phyloP scores from a whole-genome alignment of 1,140 invertebrate species.

The Bombus picipes region DNA sequence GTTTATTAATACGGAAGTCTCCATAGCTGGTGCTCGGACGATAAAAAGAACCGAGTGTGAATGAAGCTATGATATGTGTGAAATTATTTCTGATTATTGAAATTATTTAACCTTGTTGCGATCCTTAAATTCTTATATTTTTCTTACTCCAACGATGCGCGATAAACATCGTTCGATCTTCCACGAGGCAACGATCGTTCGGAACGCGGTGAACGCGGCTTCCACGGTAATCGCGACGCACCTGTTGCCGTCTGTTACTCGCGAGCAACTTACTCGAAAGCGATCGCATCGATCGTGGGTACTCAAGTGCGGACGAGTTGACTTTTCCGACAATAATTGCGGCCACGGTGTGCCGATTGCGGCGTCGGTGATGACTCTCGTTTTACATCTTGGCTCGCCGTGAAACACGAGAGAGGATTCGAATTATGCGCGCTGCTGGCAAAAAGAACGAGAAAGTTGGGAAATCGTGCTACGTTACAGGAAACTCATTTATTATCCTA shows the following conservation, averaged over 20 bases:
- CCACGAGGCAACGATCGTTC: background rate
- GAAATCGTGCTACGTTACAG: background rate
- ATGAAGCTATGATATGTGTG: too few species aligned
- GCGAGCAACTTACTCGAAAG: constrained; percentile 7
- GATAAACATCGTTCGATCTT: background rate
- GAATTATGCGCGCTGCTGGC: background rate
- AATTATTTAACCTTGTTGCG: too few species aligned
- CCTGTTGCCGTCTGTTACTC: background rate
- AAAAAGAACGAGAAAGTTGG: background rate
- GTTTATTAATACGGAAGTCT: too few species aligned
- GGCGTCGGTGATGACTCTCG: constrained; percentile 4
- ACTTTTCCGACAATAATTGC: constrained; percentile 28
- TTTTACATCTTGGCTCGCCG: background rate
- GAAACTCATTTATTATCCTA: background rate
- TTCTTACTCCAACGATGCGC: too few species aligned
- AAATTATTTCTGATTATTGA: too few species aligned
- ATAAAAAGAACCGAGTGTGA: too few species aligned
- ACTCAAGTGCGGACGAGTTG: background rate
- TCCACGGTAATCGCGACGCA: constrained; percentile 18
- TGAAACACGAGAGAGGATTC: background rate
- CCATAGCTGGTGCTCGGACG: too few species aligned
- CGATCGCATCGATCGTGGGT: constrained; percentile 27
- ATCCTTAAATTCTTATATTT: too few species aligned
- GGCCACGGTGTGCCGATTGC: constrained; percentile 2
- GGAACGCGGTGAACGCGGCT: constrained; percentile 7